Conservation (phyloP, 23 tunicate species). For the Styela clava region DNA sequence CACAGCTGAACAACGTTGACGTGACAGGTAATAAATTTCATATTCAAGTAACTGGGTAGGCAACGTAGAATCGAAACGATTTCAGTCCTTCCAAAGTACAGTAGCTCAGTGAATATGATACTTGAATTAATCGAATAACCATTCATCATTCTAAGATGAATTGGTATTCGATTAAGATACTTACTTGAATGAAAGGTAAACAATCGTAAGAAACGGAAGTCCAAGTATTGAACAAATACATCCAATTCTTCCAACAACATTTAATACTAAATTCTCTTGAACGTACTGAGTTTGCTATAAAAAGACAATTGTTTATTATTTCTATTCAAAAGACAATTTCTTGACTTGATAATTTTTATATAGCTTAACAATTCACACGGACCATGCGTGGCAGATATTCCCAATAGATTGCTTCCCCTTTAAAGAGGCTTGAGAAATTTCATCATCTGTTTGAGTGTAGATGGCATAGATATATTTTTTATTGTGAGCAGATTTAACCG, state of each 20-base stretch:
- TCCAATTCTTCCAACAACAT: slow-evolving; percentile 5
- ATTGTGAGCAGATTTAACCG: too few relatives aligned
- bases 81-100: too few relatives aligned
- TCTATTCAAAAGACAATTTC: background rate
- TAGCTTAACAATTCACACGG: too few relatives aligned
- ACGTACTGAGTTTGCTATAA: slow-evolving; percentile 4
- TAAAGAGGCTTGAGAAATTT: too few relatives aligned
- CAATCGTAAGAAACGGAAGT: background rate
- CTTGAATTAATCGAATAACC: background rate
- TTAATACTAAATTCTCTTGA: background rate
- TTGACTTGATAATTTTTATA: background rate
- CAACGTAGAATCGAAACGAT: too few relatives aligned
- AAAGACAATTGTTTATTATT: background rate
- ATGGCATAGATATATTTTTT: too few relatives aligned
- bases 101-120: too few relatives aligned
- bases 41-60: too few relatives aligned
- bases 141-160: background rate
- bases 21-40: too few relatives aligned
- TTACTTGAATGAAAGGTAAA: background rate
- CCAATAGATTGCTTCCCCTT: too few relatives aligned
- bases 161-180: background rate
- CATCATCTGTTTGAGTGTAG: too few relatives aligned
- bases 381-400: too few relatives aligned
- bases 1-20: background rate
- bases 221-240: slow-evolving; percentile 2